Conservation (phyloP, 2,797 vertebrate species). For the Malacoraja senta region DNA sequence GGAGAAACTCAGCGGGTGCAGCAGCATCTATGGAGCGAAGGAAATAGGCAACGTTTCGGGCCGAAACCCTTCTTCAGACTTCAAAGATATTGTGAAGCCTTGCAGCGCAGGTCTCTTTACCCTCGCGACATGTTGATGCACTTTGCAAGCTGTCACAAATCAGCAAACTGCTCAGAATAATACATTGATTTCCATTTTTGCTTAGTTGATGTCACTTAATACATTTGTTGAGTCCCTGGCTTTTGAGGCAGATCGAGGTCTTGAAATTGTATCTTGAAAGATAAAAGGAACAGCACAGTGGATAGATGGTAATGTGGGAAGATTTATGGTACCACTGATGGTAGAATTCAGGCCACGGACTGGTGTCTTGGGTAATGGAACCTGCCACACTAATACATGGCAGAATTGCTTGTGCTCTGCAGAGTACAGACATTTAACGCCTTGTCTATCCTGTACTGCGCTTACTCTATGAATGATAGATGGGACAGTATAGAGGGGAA, state of each 20-base stretch:
- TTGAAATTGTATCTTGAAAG: background rate
- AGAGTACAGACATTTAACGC: background rate
- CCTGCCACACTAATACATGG: background rate
- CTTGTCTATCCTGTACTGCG: background rate
- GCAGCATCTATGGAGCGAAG: no score
- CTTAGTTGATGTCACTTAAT: background rate
- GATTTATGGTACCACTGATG: background rate
- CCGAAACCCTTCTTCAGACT: no score
- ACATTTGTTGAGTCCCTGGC: background rate
- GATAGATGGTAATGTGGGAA: background rate
- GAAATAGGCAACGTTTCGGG: no score
- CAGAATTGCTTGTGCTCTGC: background rate
- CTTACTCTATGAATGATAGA: background rate
- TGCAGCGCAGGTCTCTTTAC: background rate
- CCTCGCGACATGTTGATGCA: background rate
- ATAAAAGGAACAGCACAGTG: background rate
- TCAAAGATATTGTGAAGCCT: background rate
- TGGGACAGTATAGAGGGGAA: background rate
- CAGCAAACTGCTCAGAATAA: background rate
- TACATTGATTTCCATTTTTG: background rate
- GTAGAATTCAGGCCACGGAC: background rate
- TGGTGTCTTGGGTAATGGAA: background rate
- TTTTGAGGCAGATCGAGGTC: background rate
- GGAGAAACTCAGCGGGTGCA: no score
- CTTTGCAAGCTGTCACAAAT: background rate